Evolutionary conservation across 2,113 vertebrate species (phyloP), one percentile per base, ranked within the genome.

Genomic region (Gila orcuttii): DNA sequence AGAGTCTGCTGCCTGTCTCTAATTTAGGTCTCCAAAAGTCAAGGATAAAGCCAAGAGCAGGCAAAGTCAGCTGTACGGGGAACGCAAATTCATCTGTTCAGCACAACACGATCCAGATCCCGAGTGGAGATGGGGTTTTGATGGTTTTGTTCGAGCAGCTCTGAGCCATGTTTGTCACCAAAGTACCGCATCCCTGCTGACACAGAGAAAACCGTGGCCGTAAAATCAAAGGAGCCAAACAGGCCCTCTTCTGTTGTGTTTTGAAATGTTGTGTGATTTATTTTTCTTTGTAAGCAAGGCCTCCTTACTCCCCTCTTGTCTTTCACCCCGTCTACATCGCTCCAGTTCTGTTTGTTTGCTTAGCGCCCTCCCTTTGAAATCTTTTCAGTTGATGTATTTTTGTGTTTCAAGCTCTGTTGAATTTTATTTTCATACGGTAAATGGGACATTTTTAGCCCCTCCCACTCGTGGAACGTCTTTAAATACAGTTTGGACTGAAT

Each of bases 1-100:
- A 88, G 84, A 71, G 90, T 90, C 89, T 89, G 73, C 75, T 87
- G 90, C 83, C 90, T 93, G 92, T 90, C 88, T 93, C 91, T 93
- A 88, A 92, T 94, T 93, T 85, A 45, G 13, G 8, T 31, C 59
- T 76, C 39, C 10, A 66, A 86, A 74, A 81, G 47, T 8, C 85
- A 64, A 42, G 69, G 78, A 64, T 62, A 75, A 82, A 66, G 71
- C 71, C 69, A 68, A 82, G 62, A n/a, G 85, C 69, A 80, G 74
- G n/a, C 71, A 21, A 17, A 36, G 17, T 75, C 79, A 86, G 45
- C 28, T 59, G 68, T 86, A 28, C 71, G 19, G 28, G 21, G 62
- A 82, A 66, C 15, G n/a, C 31, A 6, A 55, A 82, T 47, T 80
- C 78, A 80, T 80, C 80, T 36, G 47, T 82, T 82, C 19, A 3